phyloP scores from a whole-genome alignment of 2,797 vertebrate genomes.

The Pseudomugil gertrudae region DNA sequence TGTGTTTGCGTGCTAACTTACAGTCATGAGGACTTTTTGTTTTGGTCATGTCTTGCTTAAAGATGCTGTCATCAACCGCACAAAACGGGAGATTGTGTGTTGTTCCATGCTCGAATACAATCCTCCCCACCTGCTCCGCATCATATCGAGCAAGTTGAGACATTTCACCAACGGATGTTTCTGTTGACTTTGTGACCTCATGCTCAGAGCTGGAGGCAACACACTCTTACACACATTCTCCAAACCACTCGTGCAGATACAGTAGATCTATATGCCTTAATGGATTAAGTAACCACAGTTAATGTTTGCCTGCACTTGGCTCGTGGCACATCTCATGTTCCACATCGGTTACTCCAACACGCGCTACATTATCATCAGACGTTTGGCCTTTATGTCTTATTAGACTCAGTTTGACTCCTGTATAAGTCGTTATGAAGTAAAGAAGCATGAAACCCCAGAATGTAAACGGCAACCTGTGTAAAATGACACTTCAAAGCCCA shows the following conservation, averaged over 20 bases:
- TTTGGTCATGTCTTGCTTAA: slow-evolving; percentile 42
- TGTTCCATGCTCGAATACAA: slow-evolving; percentile 58
- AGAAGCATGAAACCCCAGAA: slow-evolving; percentile 36
- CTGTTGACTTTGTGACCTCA: slow-evolving; percentile 22
- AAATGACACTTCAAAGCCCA: slow-evolving; percentile 59
- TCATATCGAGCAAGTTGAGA: slow-evolving; percentile 51
- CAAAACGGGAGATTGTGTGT: slow-evolving; percentile 54
- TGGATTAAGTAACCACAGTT: slow-evolving; percentile 7
- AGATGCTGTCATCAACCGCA: slow-evolving; percentile 62
- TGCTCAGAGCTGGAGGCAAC: slow-evolving; percentile 13
- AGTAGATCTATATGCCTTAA: neutral
- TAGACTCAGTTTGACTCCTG: slow-evolving; percentile 14
- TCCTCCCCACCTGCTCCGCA: slow-evolving; percentile 50
- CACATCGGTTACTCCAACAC: neutral
- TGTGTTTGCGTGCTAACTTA: slow-evolving; percentile 54
- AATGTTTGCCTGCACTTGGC: slow-evolving; percentile 18
- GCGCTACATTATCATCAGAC: slow-evolving; percentile 15
- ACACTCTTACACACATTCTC: slow-evolving; percentile 12
- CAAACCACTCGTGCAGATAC: neutral
- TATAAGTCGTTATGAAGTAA: slow-evolving; percentile 49
- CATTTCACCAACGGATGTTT: slow-evolving; percentile 43
- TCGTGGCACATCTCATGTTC: slow-evolving; percentile 8
- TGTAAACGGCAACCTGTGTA: slow-evolving; percentile 47
- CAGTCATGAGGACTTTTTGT: slow-evolving; percentile 61
- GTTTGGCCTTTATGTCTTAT: slow-evolving; percentile 1